Base-by-base conservation (phyloP, 2,888 invertebrate genomes). In the Hirtodrosophila trivittata region DNA sequence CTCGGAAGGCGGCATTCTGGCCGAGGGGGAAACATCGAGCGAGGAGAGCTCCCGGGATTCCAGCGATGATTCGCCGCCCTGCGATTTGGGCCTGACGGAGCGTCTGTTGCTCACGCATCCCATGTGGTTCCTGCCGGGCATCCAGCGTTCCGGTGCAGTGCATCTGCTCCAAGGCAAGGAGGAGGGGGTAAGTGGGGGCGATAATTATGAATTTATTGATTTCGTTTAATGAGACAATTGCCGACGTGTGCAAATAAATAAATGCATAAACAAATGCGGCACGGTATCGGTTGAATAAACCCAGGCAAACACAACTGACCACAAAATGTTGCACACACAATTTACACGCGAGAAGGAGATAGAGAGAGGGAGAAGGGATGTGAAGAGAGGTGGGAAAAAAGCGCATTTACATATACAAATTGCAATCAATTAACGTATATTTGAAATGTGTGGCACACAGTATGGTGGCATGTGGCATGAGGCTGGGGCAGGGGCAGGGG, bases 111-210 rank as follows among this genome's bases (percentile, higher is more conserved):
- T 97, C 74, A 96, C 97, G 26, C 97, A 98, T 91, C 97, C 97
- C 37, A 96, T 98, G 86, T 98, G 98, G 98, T 98, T 97, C 91
- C 92, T 98, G 66, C 97, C 97, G 0, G 97, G 97, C 32, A 96
- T 98, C 49, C 97, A 97, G 88, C 93, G 98, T 72, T 96, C 97
- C 52, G 98, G 97, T 3, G 97, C 97, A 18, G 96, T 97, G 78
- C 98, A 98, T 91, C 93, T 98, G 77, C 93, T 98, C 43, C 97
- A 98, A 91, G 96, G 97, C 86, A 96, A 97, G 90, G 96, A 97
- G 89, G 95, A 97, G 90, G 98, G 98, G 92, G 96, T 96, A 90
- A 92, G 94, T 92, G 54, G 0, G 12, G 42, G 49, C n/a, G n/a
- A 70, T 73, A 65, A 81, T 81, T 76, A 74, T 78, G 55, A 54